Conservation (phyloP, 2,888 invertebrate genomes). For the Ecdyonurus torrentis region DNA sequence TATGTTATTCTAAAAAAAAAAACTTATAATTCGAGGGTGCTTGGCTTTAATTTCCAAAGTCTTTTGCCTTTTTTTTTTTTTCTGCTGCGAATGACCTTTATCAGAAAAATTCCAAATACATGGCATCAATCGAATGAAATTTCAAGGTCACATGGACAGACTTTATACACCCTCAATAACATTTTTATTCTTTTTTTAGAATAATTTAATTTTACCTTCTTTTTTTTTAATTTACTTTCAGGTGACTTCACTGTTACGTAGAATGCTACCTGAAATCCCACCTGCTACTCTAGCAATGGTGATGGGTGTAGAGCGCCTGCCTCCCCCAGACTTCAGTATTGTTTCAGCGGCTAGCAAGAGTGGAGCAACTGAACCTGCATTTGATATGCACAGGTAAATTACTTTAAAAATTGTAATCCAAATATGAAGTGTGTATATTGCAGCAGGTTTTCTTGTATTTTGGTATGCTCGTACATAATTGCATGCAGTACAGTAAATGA, state of each 20-base stretch:
- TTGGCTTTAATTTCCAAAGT: not conserved
- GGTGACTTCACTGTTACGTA: conserved; percentile 68
- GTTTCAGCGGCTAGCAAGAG: conserved; percentile 38
- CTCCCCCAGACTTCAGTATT: conserved; percentile 60
- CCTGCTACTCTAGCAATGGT: conserved; percentile 68
- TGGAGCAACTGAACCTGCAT: conserved; percentile 24
- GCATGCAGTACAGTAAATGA: too few relatives aligned
- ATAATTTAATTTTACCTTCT: too few relatives aligned
- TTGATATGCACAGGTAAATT: conserved; percentile 33
- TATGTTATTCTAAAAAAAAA: conserved; percentile 22
- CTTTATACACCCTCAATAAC: too few relatives aligned
- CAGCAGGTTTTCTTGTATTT: not conserved
- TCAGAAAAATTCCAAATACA: not conserved
- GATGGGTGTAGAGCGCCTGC: conserved; percentile 49
- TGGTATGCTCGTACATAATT: too few relatives aligned
- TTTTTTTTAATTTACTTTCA: too few relatives aligned
- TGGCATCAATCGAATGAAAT: too few relatives aligned
- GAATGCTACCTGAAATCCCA: conserved; percentile 79
- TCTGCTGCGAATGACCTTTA: not conserved
- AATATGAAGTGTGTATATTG: conserved; percentile 1
- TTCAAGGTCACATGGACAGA: too few relatives aligned
- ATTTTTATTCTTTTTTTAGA: too few relatives aligned
- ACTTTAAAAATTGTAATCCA: not conserved
- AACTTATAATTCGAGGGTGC: not conserved
- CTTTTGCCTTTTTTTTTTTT: not conserved